Evolutionary conservation across 2,888 invertebrate species (phyloP), one percentile per base, ranked within the genome.

Genomic region (Pristionchus arcanus): DNA sequence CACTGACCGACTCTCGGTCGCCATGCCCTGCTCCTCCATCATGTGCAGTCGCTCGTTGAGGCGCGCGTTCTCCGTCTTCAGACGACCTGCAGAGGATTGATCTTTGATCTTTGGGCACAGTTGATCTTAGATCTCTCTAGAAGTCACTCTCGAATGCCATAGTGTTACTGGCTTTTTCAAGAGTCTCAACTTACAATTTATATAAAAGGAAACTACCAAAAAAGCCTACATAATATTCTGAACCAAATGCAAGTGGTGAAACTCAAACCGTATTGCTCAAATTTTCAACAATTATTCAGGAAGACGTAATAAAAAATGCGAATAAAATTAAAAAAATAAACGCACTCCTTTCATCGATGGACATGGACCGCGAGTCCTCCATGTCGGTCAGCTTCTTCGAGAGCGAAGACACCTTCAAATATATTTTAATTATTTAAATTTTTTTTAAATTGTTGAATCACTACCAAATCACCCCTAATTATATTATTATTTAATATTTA

Each of bases 41-140:
- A 91, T 89, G 91, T 94, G 93, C 37, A 94, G 89, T 42, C 95
- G 86, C 90, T 95, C 95, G 87, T 93, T 93, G 28, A 95, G 91
- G 19, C 95, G 91, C n/a, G 94, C 94, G 83, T 94, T 95, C 34
- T 95, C 95, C 71, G 93, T 93, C 90, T 93, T 92, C 28, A 95
- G 90, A 16, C 84, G 68, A 71, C 49, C 53, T 83, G 83, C 19
- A 28, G 4, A 16, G 63, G 25, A 86, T 11, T 74, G n/a, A 74
- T 74, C 25, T 37, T 34, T 37, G 31, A 68, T 68, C 28, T 68
- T 31, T 68, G 31, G 31, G 59, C 9, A 49, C 11, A 49, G 42
- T 49, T 49, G 3, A 49, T 49, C 42, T 49, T 49, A 11, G 42
- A 49, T 49, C 42, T 3, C 42, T 3, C 42, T 49, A 49, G 4